Base-by-base conservation (phyloP, 2,113 vertebrate genomes). In the Dissostichus mawsoni region DNA sequence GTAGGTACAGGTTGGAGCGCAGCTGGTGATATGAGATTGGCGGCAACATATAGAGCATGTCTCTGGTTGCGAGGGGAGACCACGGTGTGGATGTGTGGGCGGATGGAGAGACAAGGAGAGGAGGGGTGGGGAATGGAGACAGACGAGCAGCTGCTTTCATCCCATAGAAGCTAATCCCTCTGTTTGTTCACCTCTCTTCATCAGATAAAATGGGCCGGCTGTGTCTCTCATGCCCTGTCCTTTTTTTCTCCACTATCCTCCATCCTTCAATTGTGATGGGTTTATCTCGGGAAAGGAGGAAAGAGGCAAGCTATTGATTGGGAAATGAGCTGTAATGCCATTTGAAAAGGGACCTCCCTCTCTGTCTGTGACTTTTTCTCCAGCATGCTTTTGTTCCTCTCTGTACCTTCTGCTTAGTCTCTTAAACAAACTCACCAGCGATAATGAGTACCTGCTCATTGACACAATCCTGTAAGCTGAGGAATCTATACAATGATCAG, bases 241-340 rank as follows among this genome's bases (percentile, higher is more conserved):
- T 56, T 45, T 63, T 76, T 33, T 8, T 41, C 36, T 41, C 36
- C 36, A 41, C 36, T 41, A 41, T 79, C 8, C 84, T 89, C 74
- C 78, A 82, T 89, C 70, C 66, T 80, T 88, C 78, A 89, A 0
- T 80, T 90, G 66, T 90, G 90, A 94, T 88, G 83, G 83, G 76
- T 92, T 71, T 90, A 90, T 90, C 84, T 94, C 76, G 82, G 75
- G 75, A 90, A 82, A 81, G 76, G 80, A 86, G 70, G 85, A 85
- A 92, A 93, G 65, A 81, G 63, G 64, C 67, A 81, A 73, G 76
- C 69, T 92, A 92, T 93, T 94, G 83, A 93, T 89, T 93, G 63
- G 80, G 88, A 94, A 94, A 95, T 93, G 87, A 90, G 74, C 84
- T 91, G 75, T 92, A 90, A 92, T 93, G 87, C 79, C 58, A 89